Base-by-base conservation (phyloP, 35 echinoderm and acorn worm genomes). In the Ophioderma brevispina region DNA sequence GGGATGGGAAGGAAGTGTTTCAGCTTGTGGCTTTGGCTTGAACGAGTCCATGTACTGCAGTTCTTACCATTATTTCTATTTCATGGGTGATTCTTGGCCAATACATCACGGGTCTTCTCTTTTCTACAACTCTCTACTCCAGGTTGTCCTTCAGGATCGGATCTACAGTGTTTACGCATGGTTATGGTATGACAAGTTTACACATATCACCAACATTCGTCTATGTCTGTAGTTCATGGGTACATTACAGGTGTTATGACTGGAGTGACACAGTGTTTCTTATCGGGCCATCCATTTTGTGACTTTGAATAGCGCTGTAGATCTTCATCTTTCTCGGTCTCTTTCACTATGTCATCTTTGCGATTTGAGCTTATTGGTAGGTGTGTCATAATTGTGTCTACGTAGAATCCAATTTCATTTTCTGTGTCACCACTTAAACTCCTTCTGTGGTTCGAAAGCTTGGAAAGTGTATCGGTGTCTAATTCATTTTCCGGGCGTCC, bases 71-170 rank as follows among this genome's bases (percentile, higher is more conserved):
- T 46, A 8, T 4, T 46, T n/a, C n/a, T n/a, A n/a, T n/a, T n/a
- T n/a, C n/a, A n/a, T 46, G 41, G 41, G 4, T 46, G 17, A 46
- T 46, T 87, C 90, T 15, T 75, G 80, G 32, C 92, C 88, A 95
- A 42, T 80, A 87, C 50, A 94, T 63, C 0, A 84, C 80, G 13
- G 86, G 82, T 78, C 93, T 82, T 89, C 33, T 38, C 17, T 11
- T 23, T 18, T 19, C 84, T 95, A 40, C 85, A 88, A 52, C 89
- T 92, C 31, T 89, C 94, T 15, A 89, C 89, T 33, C 94, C 90
- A 0, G 84, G 77, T 43, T 89, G 94, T 32, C 86, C 90, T 89
- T 85, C 94, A 80, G 94, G 10, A 96, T 86, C 87, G 85, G 80
- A 0, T 82, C 32, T 28, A 95, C 91, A 82, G 17, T 85, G 31